Evolutionary conservation across 2,888 invertebrate species (phyloP), one percentile per base, ranked within the genome.

Genomic region (Cancer borealis): DNA sequence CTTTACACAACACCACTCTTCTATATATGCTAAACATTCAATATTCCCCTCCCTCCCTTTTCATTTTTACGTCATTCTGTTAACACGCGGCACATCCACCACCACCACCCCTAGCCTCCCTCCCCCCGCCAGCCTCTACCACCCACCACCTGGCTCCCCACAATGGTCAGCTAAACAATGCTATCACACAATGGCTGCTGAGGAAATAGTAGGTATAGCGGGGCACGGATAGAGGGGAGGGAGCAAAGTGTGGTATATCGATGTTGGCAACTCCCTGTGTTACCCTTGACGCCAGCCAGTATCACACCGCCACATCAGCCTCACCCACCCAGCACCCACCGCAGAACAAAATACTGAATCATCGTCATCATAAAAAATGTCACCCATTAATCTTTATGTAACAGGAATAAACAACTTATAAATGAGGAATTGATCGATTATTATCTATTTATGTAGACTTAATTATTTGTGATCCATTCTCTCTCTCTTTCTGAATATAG

Each of bases 161-260:
- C 84, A 84, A 84, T 84, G 84, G 84, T 12, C 30, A 17, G 84
- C 39, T 30, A 39, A 84, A 84, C 84, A 84, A 84, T 84, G 17
- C 84, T 84, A 84, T 84, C 84, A 84, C 84, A 84, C 84, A 84
- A 84, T 84, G 26, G 39, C 84, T 14, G 84, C 84, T 84, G 84
- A 84, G 84, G 84, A 84, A 84, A 84, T 84, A 8, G 73, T 26
- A 79, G 84, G 84, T 84, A 84, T 6, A 39, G 39, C 39, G 39
- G 39, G 39, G 84, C 84, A 84, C 84, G 84, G 14, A 39, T 3
- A 39, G 84, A 39, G 4, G 84, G 30, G 30, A 10, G 39, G 39
- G 79, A 26, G 79, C 30, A 26, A 26, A n/a, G 73, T 26, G 30
- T 79, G 73, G 26, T 79, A 26, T 84, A n/a, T 8, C 73, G 26